phyloP scores from a whole-genome alignment of 2,113 vertebrate species.

The Ictalurus furcatus region DNA sequence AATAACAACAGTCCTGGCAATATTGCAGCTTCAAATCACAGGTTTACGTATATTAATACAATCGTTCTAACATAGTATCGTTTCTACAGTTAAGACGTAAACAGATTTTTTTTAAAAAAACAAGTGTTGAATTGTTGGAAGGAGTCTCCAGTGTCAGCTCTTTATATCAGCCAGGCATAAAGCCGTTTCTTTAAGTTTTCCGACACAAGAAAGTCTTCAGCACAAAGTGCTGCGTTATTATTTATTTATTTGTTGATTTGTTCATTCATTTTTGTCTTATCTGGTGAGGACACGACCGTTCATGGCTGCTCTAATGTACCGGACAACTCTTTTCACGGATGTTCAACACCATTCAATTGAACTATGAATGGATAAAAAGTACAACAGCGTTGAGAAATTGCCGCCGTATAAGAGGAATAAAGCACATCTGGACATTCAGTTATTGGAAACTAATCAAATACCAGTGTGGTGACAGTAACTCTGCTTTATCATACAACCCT shows the following conservation, averaged over 20 bases:
- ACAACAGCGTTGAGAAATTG: background rate
- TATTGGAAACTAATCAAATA: background rate
- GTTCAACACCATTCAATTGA: background rate
- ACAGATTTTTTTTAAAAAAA: too few species aligned
- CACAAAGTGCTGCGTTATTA: background rate
- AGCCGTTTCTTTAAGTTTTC: too few species aligned
- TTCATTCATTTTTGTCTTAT: background rate
- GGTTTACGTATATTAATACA: background rate
- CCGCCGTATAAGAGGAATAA: background rate
- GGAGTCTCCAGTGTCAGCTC: background rate
- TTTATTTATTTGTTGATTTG: background rate
- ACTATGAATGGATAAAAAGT: background rate
- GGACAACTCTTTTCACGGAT: background rate
- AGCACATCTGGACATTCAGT: background rate
- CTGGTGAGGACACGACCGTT: background rate
- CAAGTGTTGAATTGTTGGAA: background rate
- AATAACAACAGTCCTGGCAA: background rate
- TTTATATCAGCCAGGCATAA: background rate
- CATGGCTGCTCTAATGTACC: background rate
- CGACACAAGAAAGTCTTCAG: background rate
- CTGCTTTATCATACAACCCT: background rate
- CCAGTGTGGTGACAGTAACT: background rate
- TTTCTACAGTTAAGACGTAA: background rate
- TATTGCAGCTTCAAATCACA: background rate
- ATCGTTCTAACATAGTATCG: background rate